phyloP scores from a whole-genome alignment of 2,113 vertebrate genomes.

The Australoheros scitulus region DNA sequence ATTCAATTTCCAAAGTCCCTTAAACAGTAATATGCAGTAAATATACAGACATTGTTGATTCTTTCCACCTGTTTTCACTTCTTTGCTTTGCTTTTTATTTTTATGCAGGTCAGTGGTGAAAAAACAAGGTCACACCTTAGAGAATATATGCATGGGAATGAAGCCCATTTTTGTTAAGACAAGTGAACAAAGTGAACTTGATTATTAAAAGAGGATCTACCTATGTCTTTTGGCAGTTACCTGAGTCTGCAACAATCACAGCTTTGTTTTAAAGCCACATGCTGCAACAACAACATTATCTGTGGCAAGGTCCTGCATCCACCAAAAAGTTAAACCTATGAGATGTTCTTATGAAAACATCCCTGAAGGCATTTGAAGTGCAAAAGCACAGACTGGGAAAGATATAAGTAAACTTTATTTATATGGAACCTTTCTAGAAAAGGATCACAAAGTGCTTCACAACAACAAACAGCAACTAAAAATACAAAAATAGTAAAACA shows the following conservation, averaged over 20 bases:
- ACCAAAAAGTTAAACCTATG: neutral
- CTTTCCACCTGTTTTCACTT: neutral
- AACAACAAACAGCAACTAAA: no score
- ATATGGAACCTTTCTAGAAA: no score
- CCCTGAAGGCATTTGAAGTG: neutral
- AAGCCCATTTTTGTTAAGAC: neutral
- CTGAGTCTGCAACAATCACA: neutral
- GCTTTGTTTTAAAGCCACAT: neutral
- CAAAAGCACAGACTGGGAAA: neutral
- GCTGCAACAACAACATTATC: neutral
- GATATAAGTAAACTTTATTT: no score
- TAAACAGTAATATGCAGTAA: neutral
- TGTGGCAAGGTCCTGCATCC: neutral
- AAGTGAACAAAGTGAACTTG: no score
- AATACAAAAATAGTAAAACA: no score
- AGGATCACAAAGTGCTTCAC: no score
- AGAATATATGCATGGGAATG: neutral
- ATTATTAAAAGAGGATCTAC: neutral
- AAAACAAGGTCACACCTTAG: neutral
- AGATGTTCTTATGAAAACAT: neutral
- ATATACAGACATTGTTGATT: neutral
- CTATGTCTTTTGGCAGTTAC: neutral
- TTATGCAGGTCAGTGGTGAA: neutral
- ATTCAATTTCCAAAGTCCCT: slow-evolving; percentile 11
- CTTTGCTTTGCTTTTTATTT: neutral